Base-by-base conservation (phyloP, 2,113 vertebrate genomes). In the Puntigrus tetrazona region DNA sequence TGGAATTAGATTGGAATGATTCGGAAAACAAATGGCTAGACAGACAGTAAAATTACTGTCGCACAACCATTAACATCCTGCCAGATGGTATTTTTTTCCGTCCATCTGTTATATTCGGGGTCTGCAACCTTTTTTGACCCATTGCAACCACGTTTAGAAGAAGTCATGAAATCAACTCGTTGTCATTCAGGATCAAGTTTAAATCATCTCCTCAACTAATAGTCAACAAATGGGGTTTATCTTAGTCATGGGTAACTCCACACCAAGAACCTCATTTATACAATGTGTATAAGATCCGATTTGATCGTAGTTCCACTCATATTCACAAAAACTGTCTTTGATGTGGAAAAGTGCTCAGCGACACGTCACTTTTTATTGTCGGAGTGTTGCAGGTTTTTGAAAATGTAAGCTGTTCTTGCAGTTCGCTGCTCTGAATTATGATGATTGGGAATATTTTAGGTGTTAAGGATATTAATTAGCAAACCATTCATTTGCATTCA, bases 1-100 rank as follows among this genome's bases (percentile, higher is more conserved):
- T 61, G 52, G 76, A 78, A 78, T 78, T 78, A 61, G 14, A n/a
- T 16, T 59, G n/a, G 34, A 41, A 27, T 59, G 13, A 78, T 41
- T 61, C 7, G 27, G 36, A 61, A 74, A 41, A 41, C 55, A 78
- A 61, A 61, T 59, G 31, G 75, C 75, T 14, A 13, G 18, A 77
- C 29, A 57, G 20, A 57, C 50, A 52, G 34, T 36, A 55, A 18
- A 55, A 20, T 34, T 34, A 76, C 74, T 45, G 70, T 73, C 13
- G 1, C 70, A 16, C 11, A 45, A 27, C 70, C 38, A 43, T 45
- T 73, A 73, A 45, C 38, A n/a, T 45, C 38, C 38, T 43, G 70
- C 38, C 70, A 73, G 69, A 45, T 45, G 69, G 69, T 11, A 70
- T 43, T 41, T 69, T 69, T 38, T 25, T 25, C 38, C 38, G 1